Conservation (phyloP, 2,797 vertebrate genomes). For the Macroramphosus scolopax region DNA sequence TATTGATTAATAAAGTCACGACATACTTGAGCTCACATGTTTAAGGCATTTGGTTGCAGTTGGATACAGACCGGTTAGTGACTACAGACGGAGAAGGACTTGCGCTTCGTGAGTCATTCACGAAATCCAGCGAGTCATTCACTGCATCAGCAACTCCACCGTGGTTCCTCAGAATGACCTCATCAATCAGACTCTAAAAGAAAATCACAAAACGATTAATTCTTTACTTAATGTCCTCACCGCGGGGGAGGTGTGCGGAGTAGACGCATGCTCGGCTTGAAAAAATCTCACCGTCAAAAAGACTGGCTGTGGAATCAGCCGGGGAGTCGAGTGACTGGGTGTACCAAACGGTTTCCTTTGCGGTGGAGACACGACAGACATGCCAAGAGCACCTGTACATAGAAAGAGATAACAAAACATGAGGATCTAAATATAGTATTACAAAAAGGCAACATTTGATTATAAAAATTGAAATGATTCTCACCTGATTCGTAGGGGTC, state of each 20-base stretch:
- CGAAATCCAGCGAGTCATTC: constrained; percentile 40
- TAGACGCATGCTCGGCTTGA: too few species aligned
- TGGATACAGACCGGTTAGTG: constrained; percentile 68
- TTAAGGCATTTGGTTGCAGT: not conserved
- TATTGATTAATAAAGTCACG: too few species aligned
- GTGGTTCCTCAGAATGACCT: constrained; percentile 54
- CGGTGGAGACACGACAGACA: constrained; percentile 37
- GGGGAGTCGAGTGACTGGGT: constrained; percentile 54
- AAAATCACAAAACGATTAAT: not conserved
- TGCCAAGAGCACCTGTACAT: constrained; percentile 55
- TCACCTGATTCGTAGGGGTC: constrained; percentile 66
- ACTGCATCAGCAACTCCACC: constrained; percentile 28
- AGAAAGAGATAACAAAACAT: too few species aligned
- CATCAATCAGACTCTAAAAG: constrained; percentile 56
- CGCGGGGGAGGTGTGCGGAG: too few species aligned
- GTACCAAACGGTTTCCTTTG: constrained; percentile 16
- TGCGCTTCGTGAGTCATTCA: constrained; percentile 41
- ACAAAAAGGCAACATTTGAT: too few species aligned
- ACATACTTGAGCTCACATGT: not conserved
- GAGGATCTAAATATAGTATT: too few species aligned
- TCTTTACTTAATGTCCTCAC: not conserved
- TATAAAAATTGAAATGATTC: rapidly evolving
- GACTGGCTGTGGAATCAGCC: constrained; percentile 3
- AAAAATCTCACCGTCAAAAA: constrained; percentile 67
- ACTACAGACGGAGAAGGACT: constrained; percentile 58